Percentiles rank a stretch among this genome's conserved stretches.
Evolutionary conservation across 2,888 invertebrate species (phyloP).

Genomic region (Tinea pellionella): DNA sequence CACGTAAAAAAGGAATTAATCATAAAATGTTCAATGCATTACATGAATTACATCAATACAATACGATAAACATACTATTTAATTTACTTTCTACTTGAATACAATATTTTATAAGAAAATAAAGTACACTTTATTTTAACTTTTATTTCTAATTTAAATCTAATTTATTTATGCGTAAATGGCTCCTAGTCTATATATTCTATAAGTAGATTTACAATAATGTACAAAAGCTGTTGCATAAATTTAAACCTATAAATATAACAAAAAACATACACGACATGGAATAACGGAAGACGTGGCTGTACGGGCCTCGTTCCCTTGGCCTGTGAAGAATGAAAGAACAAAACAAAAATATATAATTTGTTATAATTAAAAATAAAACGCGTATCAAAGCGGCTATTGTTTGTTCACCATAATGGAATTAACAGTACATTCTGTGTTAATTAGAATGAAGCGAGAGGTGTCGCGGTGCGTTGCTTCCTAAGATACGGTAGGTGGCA

Average conservation of each 20-base stretch:
- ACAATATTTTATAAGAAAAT: not conserved
- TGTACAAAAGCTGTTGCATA: no score
- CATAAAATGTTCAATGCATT: not conserved
- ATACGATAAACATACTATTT: not conserved
- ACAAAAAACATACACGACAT: no score
- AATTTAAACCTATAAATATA: no score
- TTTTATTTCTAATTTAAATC: no score
- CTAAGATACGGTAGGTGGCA: not conserved
- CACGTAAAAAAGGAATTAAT: not conserved
- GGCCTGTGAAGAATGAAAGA: no score
- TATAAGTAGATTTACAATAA: no score
- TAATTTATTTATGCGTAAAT: no score
- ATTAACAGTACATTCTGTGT: not conserved
- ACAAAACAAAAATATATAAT: not conserved
- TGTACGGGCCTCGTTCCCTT: no score
- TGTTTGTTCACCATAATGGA: not conserved
- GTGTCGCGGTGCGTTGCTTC: not conserved
- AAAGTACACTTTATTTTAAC: no score
- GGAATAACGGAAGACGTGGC: no score
- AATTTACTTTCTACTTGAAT: not conserved
- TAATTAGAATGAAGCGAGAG: slow-evolving; percentile 8
- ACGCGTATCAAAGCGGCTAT: not conserved
- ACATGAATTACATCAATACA: no score
- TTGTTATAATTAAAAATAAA: slow-evolving; percentile 1
- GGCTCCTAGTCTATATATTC: no score